These are phyloP conservation scores for Charaxes varanes DNA, from an alignment of 1,140 invertebrate species.

Conservation along the genomic window DNA sequence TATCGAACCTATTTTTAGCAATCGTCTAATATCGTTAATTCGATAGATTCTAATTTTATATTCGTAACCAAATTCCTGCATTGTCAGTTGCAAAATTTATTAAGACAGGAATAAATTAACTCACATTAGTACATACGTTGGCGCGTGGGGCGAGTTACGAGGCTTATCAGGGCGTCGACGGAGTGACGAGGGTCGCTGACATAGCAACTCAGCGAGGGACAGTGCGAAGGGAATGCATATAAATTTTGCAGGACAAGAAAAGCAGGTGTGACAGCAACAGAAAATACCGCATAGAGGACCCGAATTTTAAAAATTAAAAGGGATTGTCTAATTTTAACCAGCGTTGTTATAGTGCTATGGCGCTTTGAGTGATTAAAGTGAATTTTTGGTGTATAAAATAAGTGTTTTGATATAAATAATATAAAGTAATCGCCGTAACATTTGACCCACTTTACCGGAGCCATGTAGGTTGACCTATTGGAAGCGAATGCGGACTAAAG, in stretches of 20 bases:
- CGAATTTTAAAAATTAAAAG: conserved; percentile 15
- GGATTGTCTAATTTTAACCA: background rate
- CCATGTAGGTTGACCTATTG: conserved; percentile 68
- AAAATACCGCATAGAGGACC: conserved; percentile 54
- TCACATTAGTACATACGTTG: too few relatives aligned
- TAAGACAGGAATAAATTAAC: too few relatives aligned
- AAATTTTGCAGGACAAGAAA: conserved; percentile 45
- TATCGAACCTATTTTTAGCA: too few relatives aligned
- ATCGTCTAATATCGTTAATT: too few relatives aligned
- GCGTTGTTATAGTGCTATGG: background rate
- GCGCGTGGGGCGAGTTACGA: too few relatives aligned
- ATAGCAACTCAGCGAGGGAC: too few relatives aligned
- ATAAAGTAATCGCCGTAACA: conserved; percentile 36
- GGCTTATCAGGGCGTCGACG: too few relatives aligned
- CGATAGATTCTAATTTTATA: too few relatives aligned
- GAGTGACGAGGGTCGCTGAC: too few relatives aligned
- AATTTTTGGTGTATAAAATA: conserved; percentile 5
- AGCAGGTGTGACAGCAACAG: conserved; percentile 50
- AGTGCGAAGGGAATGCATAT: conserved; percentile 35
- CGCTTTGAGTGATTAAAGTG: conserved; percentile 9
- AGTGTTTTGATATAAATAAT: conserved; percentile 17
- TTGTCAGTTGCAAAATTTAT: too few relatives aligned
- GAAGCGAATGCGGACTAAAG: conserved; percentile 61
- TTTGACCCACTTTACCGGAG: conserved; percentile 65
- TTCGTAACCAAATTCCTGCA: too few relatives aligned